Conservation (phyloP, 2,113 vertebrate genomes). For the Mormoops blainvillei region DNA sequence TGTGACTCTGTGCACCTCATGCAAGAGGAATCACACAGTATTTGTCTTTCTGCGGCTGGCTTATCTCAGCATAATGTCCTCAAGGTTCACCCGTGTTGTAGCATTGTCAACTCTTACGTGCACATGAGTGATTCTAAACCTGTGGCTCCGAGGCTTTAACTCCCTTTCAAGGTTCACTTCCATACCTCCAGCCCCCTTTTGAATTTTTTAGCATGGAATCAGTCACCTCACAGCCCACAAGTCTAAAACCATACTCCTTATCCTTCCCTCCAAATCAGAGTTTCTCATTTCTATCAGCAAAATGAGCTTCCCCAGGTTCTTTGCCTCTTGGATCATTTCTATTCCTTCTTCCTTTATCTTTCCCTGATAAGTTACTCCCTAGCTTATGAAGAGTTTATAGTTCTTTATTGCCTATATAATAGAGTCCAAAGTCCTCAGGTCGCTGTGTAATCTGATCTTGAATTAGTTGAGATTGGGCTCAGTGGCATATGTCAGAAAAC, state of each 20-base stretch:
- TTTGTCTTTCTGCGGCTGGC: neutral
- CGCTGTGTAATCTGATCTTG: neutral
- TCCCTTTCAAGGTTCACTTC: neutral
- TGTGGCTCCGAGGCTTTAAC: neutral
- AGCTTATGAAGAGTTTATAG: neutral
- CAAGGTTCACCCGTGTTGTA: neutral
- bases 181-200: neutral
- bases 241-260: neutral
- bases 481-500: neutral
- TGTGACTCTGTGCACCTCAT: neutral
- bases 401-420: neutral
- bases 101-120: neutral
- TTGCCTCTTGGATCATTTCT: neutral
- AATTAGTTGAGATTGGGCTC: neutral
- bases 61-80: neutral
- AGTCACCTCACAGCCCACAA: neutral
- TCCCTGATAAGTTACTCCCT: neutral
- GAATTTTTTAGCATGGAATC: neutral
- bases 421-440: neutral
- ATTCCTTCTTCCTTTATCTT: neutral
- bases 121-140: neutral
- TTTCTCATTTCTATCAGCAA: neutral
- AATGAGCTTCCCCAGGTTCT: neutral
- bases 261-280: neutral
- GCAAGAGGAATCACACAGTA: neutral